These are phyloP conservation scores for Megalops cyprinoides DNA, from an alignment of 2,797 vertebrate species.

Conservation along the genomic window DNA sequence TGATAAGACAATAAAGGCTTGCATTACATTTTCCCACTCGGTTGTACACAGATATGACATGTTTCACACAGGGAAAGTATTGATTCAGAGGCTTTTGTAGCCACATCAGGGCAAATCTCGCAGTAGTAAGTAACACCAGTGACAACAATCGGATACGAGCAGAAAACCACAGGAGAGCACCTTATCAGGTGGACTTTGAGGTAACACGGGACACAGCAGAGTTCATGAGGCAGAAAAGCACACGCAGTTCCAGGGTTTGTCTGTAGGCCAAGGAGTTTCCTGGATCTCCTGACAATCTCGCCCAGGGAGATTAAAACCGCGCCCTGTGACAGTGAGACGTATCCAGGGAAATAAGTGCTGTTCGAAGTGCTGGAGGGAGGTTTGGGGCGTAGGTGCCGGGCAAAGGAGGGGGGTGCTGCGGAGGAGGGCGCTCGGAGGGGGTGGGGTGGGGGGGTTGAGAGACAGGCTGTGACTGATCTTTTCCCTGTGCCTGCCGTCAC, in stretches of 20 bases:
- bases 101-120: neutral
- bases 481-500: constrained; percentile 79
- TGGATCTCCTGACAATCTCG: neutral
- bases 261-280: neutral
- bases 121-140: neutral
- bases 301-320: constrained; percentile 84
- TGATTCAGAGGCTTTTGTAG: neutral
- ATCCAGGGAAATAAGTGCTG: constrained; percentile 84
- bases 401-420: constrained; percentile 52
- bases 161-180: neutral
- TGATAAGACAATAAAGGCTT: neutral
- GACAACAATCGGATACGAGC: no score
- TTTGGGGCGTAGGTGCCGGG: no score
- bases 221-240: neutral
- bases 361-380: constrained; percentile 83
- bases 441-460: constrained; percentile 52
- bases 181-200: no score
- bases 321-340: constrained; percentile 86
- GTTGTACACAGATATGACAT: neutral
- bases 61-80: neutral
- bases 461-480: constrained; percentile 77
- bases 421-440: neutral
- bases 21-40: neutral
- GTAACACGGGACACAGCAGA: neutral
- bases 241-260: neutral